Conservation (phyloP, 64 coral and sea anemone genomes). For the Montipora sp. region DNA sequence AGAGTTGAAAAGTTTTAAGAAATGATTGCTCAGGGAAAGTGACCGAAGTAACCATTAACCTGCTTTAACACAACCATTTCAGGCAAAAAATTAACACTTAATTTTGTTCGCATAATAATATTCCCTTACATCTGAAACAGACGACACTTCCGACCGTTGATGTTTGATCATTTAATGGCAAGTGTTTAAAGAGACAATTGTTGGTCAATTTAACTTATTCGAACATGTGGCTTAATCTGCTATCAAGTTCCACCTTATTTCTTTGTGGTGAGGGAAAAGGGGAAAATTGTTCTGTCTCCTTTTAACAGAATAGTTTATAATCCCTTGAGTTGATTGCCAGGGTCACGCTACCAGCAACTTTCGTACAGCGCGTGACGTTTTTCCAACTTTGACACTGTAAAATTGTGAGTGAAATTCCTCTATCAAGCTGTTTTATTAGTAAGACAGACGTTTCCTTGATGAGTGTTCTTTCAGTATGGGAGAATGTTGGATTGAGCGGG, state of each 20-base stretch:
- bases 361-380: background rate
- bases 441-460: background rate
- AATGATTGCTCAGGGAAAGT: too few relatives aligned
- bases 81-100: too few relatives aligned
- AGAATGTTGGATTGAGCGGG: background rate
- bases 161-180: too few relatives aligned
- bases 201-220: too few relatives aligned
- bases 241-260: too few relatives aligned
- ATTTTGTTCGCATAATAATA: too few relatives aligned
- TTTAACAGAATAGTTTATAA: background rate
- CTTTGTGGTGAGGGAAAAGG: background rate
- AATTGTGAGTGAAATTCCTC: background rate
- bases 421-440: background rate
- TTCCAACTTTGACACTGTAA: background rate
- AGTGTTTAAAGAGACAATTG: too few relatives aligned
- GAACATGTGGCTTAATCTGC: too few relatives aligned
- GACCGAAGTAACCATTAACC: background rate
- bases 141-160: too few relatives aligned
- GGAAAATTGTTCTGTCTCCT: background rate
- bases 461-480: background rate
- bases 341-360: background rate
- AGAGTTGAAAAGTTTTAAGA: too few relatives aligned
- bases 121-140: too few relatives aligned
- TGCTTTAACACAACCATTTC: too few relatives aligned
- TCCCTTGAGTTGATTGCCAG: background rate